Conservation (phyloP, 2,113 vertebrate species). For the Ginglymostoma cirratum region DNA sequence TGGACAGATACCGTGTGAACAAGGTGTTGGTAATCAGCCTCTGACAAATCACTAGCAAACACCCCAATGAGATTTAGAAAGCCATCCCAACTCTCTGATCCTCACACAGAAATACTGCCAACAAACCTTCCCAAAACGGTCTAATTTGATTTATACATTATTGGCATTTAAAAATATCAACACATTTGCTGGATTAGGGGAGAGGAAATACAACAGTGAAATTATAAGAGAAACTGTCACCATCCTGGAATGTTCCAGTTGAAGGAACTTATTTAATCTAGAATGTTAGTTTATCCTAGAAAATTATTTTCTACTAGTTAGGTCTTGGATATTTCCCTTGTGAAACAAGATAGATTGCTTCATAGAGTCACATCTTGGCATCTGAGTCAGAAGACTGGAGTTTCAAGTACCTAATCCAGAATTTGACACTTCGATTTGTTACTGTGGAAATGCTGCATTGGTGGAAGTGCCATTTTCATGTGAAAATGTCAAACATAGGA, state of each 20-base stretch:
- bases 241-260: neutral
- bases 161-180: neutral
- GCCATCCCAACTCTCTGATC: neutral
- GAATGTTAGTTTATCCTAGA: neutral
- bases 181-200: neutral
- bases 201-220: neutral
- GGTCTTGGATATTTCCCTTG: neutral
- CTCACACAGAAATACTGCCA: neutral
- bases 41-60: neutral
- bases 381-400: neutral
- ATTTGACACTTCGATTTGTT: neutral
- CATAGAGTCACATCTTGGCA: neutral
- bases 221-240: neutral
- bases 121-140: neutral
- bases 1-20: neutral
- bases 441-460: neutral
- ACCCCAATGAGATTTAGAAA: neutral
- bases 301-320: neutral
- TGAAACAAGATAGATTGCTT: neutral
- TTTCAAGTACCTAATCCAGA: neutral
- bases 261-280: neutral
- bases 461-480: neutral
- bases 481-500: neutral
- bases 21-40: neutral
- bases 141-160: neutral